These are phyloP conservation scores for Lumbricus terrestris DNA, from an alignment of 2,888 invertebrate genomes.

Conservation along the genomic window DNA sequence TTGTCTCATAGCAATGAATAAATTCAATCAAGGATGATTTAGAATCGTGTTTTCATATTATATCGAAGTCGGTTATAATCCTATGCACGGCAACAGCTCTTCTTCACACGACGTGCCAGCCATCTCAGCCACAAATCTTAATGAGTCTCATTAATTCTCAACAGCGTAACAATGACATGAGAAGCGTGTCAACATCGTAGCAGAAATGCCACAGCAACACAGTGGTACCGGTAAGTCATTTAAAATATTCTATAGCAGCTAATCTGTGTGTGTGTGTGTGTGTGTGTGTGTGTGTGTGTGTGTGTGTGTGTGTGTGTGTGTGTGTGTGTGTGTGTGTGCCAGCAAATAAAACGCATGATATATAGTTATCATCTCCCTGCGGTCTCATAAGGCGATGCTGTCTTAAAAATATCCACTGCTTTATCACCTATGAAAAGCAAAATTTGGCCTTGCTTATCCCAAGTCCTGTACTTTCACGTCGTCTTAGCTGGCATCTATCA, in stretches of 20 bases:
- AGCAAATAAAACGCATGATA: too few relatives aligned
- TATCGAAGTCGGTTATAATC: not conserved
- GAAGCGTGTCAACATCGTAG: not conserved
- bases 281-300: too few relatives aligned
- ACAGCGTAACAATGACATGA: not conserved
- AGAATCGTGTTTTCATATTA: not conserved
- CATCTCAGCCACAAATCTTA: not conserved
- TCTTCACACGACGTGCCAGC: not conserved
- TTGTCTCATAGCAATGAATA: not conserved
- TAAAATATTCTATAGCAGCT: not conserved
- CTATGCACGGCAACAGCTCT: not conserved
- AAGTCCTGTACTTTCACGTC: too few relatives aligned
- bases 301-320: too few relatives aligned
- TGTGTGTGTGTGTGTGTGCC: too few relatives aligned
- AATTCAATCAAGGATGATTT: not conserved
- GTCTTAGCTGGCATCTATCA: too few relatives aligned
- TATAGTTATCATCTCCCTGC: not conserved
- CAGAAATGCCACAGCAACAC: not conserved
- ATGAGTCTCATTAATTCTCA: not conserved
- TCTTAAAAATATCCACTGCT: not conserved
- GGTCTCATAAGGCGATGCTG: not conserved
- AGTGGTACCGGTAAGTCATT: not conserved
- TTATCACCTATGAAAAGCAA: not conserved
- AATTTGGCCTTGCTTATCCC: not conserved
- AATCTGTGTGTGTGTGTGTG: not conserved